These are phyloP conservation scores for Mionectes macconnelli DNA, from an alignment of 2,113 vertebrate species.

Conservation along the genomic window DNA sequence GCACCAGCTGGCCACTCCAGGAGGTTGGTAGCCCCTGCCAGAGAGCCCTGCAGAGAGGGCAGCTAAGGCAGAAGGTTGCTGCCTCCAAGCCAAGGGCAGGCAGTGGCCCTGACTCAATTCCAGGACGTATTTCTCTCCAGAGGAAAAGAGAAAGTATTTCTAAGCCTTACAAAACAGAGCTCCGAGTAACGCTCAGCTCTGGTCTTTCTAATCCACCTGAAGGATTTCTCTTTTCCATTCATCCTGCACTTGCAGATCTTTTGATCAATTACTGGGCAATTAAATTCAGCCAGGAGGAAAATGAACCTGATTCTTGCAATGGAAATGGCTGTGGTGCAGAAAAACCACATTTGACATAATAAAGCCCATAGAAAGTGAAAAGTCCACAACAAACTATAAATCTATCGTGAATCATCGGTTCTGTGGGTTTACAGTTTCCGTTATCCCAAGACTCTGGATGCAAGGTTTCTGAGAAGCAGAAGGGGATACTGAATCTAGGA, in stretches of 20 bases:
- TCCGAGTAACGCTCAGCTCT: neutral
- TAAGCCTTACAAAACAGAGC: neutral
- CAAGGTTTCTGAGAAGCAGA: neutral
- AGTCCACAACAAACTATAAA: neutral
- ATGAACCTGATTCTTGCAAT: neutral
- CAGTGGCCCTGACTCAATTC: neutral
- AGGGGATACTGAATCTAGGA: neutral
- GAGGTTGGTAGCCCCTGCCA: neutral
- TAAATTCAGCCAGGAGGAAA: neutral
- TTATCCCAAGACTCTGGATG: neutral
- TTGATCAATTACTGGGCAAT: neutral
- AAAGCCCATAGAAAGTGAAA: neutral
- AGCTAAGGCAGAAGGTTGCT: neutral
- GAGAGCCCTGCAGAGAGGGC: neutral
- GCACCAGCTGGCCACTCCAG: neutral
- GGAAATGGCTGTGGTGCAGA: neutral
- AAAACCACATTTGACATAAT: neutral
- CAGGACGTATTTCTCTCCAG: neutral
- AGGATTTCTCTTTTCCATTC: neutral
- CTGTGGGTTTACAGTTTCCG: neutral
- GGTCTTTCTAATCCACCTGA: neutral
- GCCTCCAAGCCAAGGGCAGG: neutral
- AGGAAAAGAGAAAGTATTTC: neutral
- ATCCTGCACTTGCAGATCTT: neutral
- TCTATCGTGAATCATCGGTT: neutral